Evolutionary conservation across 2,797 vertebrate genomes (phyloP).

Genomic region (Trichosurus vulpecula): DNA sequence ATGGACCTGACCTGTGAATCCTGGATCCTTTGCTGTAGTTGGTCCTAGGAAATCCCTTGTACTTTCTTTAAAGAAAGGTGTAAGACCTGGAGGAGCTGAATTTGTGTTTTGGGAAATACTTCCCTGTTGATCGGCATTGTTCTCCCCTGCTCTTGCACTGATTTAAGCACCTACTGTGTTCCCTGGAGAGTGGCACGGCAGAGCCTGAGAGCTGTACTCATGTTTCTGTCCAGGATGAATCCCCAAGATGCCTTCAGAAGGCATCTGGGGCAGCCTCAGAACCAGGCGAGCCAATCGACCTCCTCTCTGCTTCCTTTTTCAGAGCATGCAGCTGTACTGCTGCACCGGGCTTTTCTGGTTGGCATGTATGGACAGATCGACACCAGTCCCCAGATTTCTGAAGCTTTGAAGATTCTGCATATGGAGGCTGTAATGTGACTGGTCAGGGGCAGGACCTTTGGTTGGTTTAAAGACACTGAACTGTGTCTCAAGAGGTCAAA

Average conservation of each 20-base stretch:
- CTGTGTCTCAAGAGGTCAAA: neutral
- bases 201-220: neutral
- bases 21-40: neutral
- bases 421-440: slow-evolving; percentile 96
- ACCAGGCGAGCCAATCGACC: neutral
- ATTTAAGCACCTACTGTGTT: neutral
- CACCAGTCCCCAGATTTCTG: slow-evolving; percentile 97
- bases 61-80: neutral
- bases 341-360: slow-evolving; percentile 97
- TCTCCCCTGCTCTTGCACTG: neutral
- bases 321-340: slow-evolving; percentile 95
- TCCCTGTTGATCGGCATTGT: neutral
- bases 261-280: neutral
- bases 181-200: neutral
- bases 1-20: neutral
- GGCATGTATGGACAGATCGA: slow-evolving; percentile 97
- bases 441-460: rapidly evolving
- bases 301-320: slow-evolving; percentile 41
- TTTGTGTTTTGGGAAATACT: neutral
- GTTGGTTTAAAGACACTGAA: neutral
- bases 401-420: slow-evolving; percentile 96
- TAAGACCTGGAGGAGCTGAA: neutral
- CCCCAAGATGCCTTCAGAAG: neutral
- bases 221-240: neutral
- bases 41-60: neutral